Evolutionary conservation across 1,140 invertebrate species (phyloP).

Genomic region (Frieseomelitta varia): DNA sequence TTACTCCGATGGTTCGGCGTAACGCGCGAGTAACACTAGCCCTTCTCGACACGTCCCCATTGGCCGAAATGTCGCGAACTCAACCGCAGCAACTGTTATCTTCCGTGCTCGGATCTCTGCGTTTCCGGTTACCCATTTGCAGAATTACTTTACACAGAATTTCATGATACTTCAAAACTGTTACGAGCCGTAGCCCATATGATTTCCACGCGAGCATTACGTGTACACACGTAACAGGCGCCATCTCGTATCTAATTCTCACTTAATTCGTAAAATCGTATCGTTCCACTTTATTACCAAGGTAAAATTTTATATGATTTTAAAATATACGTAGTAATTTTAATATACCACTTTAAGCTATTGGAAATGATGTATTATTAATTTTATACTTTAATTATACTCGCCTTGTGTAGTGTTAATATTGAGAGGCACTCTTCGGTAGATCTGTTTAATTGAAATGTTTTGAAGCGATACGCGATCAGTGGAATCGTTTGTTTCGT

Average conservation of each 20-base stretch:
- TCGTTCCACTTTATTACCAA: not conserved
- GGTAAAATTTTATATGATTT: too few relatives aligned
- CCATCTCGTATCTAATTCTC: not conserved
- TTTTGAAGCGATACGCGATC: not conserved
- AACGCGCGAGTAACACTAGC: constrained; percentile 24
- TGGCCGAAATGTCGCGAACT: constrained; percentile 33
- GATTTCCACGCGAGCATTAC: not conserved
- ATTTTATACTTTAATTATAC: too few relatives aligned
- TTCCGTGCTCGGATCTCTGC: not conserved
- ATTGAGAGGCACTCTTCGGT: not conserved
- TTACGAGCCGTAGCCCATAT: too few relatives aligned
- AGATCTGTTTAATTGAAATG: not conserved
- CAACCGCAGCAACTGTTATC: constrained; percentile 42
- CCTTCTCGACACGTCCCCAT: constrained; percentile 21
- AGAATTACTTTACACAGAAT: constrained; percentile 13
- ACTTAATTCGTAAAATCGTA: not conserved
- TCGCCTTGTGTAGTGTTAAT: not conserved
- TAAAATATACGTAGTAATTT: too few relatives aligned
- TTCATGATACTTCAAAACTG: not conserved
- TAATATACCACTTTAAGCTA: too few relatives aligned
- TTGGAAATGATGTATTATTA: too few relatives aligned
- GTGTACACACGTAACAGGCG: not conserved
- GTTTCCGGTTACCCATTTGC: not conserved
- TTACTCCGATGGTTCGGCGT: constrained; percentile 51
- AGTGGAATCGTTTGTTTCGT: not conserved